Conservation (phyloP, 1,140 invertebrate genomes). For the Aphaenogaster ashmeadi region DNA sequence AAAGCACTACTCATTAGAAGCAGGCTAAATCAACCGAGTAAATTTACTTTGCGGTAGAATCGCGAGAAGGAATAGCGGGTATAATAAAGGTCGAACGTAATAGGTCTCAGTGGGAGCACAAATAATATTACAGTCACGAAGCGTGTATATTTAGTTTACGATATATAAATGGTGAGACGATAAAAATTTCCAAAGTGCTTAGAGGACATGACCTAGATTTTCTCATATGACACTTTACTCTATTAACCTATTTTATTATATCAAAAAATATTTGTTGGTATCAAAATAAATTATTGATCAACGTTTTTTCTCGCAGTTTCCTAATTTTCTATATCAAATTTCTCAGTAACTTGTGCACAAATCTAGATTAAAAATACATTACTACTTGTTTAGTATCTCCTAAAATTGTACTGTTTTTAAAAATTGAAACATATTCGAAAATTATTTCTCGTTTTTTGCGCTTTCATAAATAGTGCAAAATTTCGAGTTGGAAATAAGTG, state of each 20-base stretch:
- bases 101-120: constrained; percentile 21
- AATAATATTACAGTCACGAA: constrained; percentile 35
- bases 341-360: neutral
- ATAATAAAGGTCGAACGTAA: constrained; percentile 48
- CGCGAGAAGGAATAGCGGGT: constrained; percentile 20
- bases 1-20: constrained; percentile 18
- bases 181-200: constrained; percentile 39
- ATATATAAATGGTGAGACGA: constrained; percentile 33
- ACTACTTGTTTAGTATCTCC: neutral
- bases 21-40: constrained; percentile 7
- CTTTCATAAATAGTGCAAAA: constrained; percentile 30
- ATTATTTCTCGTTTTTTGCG: neutral
- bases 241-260: neutral
- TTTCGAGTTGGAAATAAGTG: constrained; percentile 15
- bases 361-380: neutral
- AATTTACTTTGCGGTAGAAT: constrained; percentile 44
- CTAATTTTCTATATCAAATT: neutral
- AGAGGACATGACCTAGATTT: constrained; percentile 28
- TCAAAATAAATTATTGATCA: constrained; percentile 11
- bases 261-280: neutral
- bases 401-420: neutral
- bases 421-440: constrained; percentile 22
- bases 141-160: constrained; percentile 27
- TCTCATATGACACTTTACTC: neutral
- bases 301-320: neutral